phyloP scores from a whole-genome alignment of 2,797 vertebrate genomes.

The Rallus crepitans region DNA sequence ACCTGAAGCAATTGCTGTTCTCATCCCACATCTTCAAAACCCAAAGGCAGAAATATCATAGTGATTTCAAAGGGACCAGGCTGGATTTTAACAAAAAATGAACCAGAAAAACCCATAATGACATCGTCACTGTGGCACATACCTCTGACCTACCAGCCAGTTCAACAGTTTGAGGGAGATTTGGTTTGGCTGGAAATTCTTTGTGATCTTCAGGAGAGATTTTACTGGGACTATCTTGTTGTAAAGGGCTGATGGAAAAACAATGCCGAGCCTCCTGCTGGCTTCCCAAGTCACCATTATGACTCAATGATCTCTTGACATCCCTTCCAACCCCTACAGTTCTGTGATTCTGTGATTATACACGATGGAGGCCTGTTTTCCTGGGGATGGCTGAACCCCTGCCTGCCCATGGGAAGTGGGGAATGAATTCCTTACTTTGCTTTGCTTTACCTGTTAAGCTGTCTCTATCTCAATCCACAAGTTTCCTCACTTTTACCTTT shows the following conservation, averaged over 20 bases:
- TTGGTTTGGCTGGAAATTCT: not conserved
- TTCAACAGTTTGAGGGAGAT: not conserved
- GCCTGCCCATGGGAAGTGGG: too few species aligned
- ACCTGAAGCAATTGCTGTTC: not conserved
- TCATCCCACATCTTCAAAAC: not conserved
- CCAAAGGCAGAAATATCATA: not conserved
- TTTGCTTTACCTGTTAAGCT: too few species aligned
- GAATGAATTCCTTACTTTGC: too few species aligned
- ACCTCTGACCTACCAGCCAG: not conserved
- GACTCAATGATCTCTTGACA: too few species aligned
- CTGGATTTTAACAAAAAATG: not conserved
- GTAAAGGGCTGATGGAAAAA: not conserved
- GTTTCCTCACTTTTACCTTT: too few species aligned
- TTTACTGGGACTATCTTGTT: not conserved
- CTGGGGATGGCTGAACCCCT: too few species aligned
- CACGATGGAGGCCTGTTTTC: too few species aligned
- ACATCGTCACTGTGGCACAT: not conserved
- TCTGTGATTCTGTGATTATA: too few species aligned
- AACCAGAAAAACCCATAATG: not conserved
- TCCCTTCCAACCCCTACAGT: too few species aligned
- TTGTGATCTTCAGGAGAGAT: not conserved
- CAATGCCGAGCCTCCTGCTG: accelerated
- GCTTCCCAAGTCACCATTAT: too few species aligned
- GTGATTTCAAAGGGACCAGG: not conserved
- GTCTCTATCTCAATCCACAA: too few species aligned